These are phyloP conservation scores for Alouatta palliata DNA, from an alignment of 2,113 vertebrate species.

Conservation along the genomic window DNA sequence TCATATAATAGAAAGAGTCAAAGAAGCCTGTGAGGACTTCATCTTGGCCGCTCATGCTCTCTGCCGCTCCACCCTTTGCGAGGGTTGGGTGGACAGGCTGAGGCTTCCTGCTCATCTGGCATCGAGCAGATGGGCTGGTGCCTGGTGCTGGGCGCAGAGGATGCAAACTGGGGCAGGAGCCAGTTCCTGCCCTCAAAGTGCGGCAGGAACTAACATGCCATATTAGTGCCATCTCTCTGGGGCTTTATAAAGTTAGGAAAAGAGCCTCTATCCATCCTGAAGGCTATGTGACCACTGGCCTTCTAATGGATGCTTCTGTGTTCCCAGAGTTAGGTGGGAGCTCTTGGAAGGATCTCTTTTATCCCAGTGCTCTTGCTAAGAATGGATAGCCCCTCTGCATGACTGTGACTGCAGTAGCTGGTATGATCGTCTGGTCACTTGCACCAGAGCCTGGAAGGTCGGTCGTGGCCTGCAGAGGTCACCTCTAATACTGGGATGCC, in stretches of 20 bases:
- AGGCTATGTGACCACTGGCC: background rate
- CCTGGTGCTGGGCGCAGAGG: background rate
- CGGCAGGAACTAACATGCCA: background rate
- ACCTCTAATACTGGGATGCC: background rate
- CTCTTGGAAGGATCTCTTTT: background rate
- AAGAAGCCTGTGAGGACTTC: background rate
- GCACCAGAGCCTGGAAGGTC: background rate
- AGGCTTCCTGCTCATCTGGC: background rate
- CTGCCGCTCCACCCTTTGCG: background rate
- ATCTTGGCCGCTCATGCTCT: background rate
- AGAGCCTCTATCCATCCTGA: background rate
- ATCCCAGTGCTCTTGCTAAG: background rate
- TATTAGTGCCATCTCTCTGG: background rate
- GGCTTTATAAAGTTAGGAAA: background rate
- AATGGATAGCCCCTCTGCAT: fast-evolving
- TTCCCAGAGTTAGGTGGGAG: background rate
- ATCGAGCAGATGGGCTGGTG: fast-evolving
- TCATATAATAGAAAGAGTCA: background rate
- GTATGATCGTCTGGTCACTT: background rate
- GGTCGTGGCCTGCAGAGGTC: background rate
- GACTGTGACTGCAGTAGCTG: too few species aligned
- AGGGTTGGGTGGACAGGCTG: background rate
- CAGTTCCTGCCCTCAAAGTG: background rate
- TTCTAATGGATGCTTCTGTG: background rate
- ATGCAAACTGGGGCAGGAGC: background rate